Evolutionary conservation across 2,888 invertebrate species (phyloP), one percentile per base, ranked within the genome.

Genomic region (Harpagoxenus sublaevis): DNA sequence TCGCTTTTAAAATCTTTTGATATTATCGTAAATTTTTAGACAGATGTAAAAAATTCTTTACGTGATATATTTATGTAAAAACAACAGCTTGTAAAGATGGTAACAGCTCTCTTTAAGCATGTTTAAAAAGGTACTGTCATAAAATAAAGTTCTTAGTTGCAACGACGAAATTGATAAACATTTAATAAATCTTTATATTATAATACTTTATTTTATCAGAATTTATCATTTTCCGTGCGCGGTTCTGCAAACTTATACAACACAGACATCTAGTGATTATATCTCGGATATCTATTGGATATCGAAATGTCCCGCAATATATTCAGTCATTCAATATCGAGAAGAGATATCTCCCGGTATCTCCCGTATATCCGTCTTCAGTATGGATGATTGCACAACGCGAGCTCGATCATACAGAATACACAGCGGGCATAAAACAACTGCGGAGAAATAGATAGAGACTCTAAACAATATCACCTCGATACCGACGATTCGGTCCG

Each of bases 401-500:
- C 79, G 66, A 88, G 75, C 71, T 79, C 60, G 66, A 86, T 87
- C 79, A 55, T 74, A 75, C 10, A 74, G 73, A 86, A 31, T 48
- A 48, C 42, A 31, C 42, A 6, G 18, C 18, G 9, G 31, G 10
- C 55, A 31, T 42, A 62, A 51, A 82, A 71, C 48, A 31, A 57
- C 12, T 35, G 28, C 18, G 35, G 15, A 39, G 35, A 51, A 48
- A 60, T 23, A 28, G 74, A 83, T 77, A 66, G 63, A 63, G 28
- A 31, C 18, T 62, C 15, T 71, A 84, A 79, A 75, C 83, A 81
- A 81, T 83, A 79, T 83, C 79, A 35, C 39, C 81, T 77, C 83
- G 84, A 88, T 88, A 83, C 51, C 62, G 74, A 81, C 84, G 79
- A 83, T 79, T 87, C 68, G 84, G 83, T 10, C 8, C 39, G 79